These are phyloP conservation scores for Centropristis striata DNA, from an alignment of 2,113 vertebrate genomes.

Conservation along the genomic window DNA sequence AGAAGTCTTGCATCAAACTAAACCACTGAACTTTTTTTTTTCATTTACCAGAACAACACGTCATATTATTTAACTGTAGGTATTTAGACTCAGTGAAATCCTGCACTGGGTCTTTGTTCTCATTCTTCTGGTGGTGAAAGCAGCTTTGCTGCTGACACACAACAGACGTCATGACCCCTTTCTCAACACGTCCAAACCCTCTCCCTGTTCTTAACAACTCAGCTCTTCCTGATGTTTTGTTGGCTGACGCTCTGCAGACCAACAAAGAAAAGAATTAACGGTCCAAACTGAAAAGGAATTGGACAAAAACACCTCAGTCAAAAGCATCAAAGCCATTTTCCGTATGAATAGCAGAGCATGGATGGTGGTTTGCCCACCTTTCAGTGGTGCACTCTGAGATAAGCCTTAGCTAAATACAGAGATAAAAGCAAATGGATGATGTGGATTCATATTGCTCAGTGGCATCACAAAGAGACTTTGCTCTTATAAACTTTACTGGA, in stretches of 20 bases:
- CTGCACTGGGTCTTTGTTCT: slow-evolving; percentile 65
- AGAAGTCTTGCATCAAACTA: slow-evolving; percentile 4
- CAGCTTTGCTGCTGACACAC: slow-evolving; percentile 77
- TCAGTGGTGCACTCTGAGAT: slow-evolving; percentile 55
- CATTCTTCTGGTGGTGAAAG: slow-evolving; percentile 61
- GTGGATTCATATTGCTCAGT: slow-evolving; percentile 62
- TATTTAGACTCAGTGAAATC: slow-evolving; percentile 58
- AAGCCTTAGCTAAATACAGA: slow-evolving; percentile 72
- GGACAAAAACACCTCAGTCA: slow-evolving; percentile 64
- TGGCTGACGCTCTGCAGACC: slow-evolving; percentile 56
- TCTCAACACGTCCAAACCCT: slow-evolving; percentile 63
- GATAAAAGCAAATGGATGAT: slow-evolving; percentile 65
- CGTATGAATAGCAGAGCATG: slow-evolving; percentile 57
- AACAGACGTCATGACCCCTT: slow-evolving; percentile 75
- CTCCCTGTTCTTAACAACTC: slow-evolving; percentile 65
- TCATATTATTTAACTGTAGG: slow-evolving; percentile 41
- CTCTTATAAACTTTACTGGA: slow-evolving; percentile 74
- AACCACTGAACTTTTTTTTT: neutral
- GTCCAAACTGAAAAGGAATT: slow-evolving; percentile 61
- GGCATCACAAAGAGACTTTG: slow-evolving; percentile 72
- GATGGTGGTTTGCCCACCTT: slow-evolving; percentile 53
- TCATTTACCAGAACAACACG: slow-evolving; percentile 39
- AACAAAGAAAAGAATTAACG: slow-evolving; percentile 64
- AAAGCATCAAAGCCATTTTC: slow-evolving; percentile 71
- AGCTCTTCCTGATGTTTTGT: slow-evolving; percentile 71